phyloP scores from a whole-genome alignment of 1,140 invertebrate genomes.

The Scaptomyza montana region DNA sequence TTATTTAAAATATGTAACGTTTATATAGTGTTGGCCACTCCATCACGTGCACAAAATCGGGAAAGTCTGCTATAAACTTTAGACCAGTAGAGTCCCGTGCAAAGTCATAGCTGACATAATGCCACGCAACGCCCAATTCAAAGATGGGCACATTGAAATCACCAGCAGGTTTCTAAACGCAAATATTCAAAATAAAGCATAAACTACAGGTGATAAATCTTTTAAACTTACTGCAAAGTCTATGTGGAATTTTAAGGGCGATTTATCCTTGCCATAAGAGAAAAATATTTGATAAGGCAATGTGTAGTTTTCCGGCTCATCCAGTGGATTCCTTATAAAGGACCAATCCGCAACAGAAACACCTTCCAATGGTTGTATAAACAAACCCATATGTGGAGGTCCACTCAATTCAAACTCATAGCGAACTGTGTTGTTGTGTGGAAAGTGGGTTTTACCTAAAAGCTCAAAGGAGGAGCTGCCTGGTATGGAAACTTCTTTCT shows the following conservation, averaged over 20 bases:
- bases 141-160: slow-evolving; percentile 48
- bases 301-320: slow-evolving; percentile 84
- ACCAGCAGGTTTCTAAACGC: slow-evolving; percentile 38
- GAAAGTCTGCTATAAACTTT: slow-evolving; percentile 63
- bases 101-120: slow-evolving; percentile 66
- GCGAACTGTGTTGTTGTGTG: slow-evolving; percentile 26
- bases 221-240: slow-evolving; percentile 85
- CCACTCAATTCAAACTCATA: slow-evolving; percentile 84
- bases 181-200: not conserved
- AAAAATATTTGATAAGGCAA: slow-evolving; percentile 89
- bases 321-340: slow-evolving; percentile 85
- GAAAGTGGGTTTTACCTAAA: slow-evolving; percentile 27
- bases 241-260: slow-evolving; percentile 86
- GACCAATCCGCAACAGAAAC: slow-evolving; percentile 87
- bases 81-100: slow-evolving; percentile 37
- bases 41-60: slow-evolving; percentile 68
- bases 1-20: slow-evolving; percentile 65
- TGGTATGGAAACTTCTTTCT: slow-evolving; percentile 49
- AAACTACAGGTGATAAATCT: not conserved
- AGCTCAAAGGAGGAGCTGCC: slow-evolving; percentile 25
- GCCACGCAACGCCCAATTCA: slow-evolving; percentile 67
- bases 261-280: slow-evolving; percentile 86
- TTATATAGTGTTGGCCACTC: slow-evolving; percentile 74
- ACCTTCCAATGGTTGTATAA: slow-evolving; percentile 86
- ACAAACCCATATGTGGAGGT: slow-evolving; percentile 89